Base-by-base conservation (phyloP, 1,140 invertebrate species). In the Ericerus pela region DNA sequence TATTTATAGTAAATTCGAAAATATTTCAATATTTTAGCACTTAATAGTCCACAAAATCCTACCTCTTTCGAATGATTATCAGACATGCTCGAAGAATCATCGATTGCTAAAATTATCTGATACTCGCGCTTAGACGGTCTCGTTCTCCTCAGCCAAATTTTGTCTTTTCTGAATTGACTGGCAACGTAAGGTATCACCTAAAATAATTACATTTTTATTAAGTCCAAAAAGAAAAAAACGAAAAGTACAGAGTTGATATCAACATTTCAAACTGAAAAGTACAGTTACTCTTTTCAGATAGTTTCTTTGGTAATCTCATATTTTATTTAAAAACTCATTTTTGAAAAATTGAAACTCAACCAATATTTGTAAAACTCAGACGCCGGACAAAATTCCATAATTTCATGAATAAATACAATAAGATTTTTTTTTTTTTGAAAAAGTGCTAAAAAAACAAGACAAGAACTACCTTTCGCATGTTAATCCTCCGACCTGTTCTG, bases 161-260 rank as follows among this genome's bases (percentile, higher is more conserved):
- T 96, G 66, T 99, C 95, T 67, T 99, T 99, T 30, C 94, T 79
- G 70, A 97, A 99, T 68, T 98, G 86, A 64, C 93, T 97, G 6
- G 96, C 96, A 63, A 99, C 96, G 69, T 98, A 99, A 0, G 93
- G 88, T 65, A 99, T 96, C 2, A 95, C 84, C 59, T 77, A 67
- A 14, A 62, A 61, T 29, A 30, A 55, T n/a, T n/a, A n/a, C n/a
- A n/a, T n/a, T n/a, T 24, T 38, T 52, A 56, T 5, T 8, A 29
- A 6, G n/a, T 12, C 8, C 47, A 11, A 57, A 54, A 54, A 20
- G 29, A 57, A 11, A 29, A 41, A 22, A 24, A 27, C 18, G 43
- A 10, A 33, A 33, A n/a, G n/a, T 10, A n/a, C n/a, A 33, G 31
- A n/a, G n/a, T 10, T 33, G n/a, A 33, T 11, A 33, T 33, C 10